Conservation (phyloP, 2,888 invertebrate species). For the Drosophila meridiana region DNA sequence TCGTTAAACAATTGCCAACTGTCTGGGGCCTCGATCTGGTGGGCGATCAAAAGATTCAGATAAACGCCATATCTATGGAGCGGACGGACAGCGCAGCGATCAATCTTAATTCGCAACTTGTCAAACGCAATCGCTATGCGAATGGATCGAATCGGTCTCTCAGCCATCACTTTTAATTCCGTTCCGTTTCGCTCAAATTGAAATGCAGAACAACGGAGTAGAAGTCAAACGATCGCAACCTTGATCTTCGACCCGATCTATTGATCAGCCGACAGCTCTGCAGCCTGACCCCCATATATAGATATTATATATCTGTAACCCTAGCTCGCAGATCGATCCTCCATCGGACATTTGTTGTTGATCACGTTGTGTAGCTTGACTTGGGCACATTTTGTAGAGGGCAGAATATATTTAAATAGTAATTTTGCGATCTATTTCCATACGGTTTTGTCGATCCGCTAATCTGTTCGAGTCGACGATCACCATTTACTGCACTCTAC, state of each 20-base stretch:
- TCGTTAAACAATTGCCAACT: constrained; percentile 37
- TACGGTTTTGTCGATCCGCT: constrained; percentile 4
- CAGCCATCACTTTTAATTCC: not conserved
- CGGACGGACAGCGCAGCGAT: constrained; percentile 31
- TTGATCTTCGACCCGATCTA: not conserved
- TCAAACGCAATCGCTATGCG: constrained; percentile 25
- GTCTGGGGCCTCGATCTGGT: constrained; percentile 18
- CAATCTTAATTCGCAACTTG: constrained; percentile 63
- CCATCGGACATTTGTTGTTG: not conserved
- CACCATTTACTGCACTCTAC: constrained; percentile 15
- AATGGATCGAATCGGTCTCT: not conserved
- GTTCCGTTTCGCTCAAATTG: not conserved
- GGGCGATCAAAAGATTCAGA: constrained; percentile 35
- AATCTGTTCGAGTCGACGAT: constrained; percentile 9
- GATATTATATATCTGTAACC: not conserved
- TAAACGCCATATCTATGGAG: not conserved
- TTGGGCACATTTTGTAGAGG: not conserved
- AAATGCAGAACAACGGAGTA: not conserved
- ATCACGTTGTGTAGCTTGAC: not conserved
- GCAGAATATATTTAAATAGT: constrained; percentile 8
- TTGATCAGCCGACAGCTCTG: not conserved
- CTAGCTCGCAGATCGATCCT: not conserved
- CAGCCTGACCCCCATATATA: not conserved
- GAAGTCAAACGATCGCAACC: not conserved
- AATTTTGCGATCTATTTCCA: constrained; percentile 12